Base-by-base conservation (phyloP, 2,888 invertebrate genomes). In the Liodrosophila aerea region DNA sequence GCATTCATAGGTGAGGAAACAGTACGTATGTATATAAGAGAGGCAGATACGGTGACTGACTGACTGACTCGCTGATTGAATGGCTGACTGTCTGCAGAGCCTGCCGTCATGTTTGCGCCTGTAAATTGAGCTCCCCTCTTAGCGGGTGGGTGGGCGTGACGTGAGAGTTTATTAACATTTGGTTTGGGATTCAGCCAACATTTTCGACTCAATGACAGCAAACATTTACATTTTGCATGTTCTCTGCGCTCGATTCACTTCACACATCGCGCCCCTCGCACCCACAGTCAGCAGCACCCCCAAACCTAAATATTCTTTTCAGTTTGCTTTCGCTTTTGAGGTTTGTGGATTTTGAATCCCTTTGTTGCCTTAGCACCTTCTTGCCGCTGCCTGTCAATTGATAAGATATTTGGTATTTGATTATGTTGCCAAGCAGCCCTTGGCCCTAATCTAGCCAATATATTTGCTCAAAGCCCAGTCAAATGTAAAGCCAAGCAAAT, bases 131-230 rank as follows among this genome's bases (percentile, higher is more conserved):
- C 69, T 40, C 56, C 31, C 29, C 31, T 13, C 37, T 16, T 40
- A 16, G 15, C 18, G 37, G 34, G 31, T 41, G 40, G 33, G 37
- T 41, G 40, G 33, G 37, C 36, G 22, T 22, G 43, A 51, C 44
- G 39, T 58, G 64, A 73, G 77, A 76, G 77, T 77, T 77, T 77
- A 81, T 84, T 84, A 76, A 84, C 77, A 54, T 81, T 83, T 72
- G 80, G 73, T 54, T 78, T 69, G 83, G 80, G 52, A 58, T 41
- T 51, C 44, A 57, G 61, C 77, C 77, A 76, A 71, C 77, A 84
- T 81, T 81, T 81, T 77, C 59, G 61, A 68, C 73, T 76, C 76
- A 64, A 80, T 77, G 76, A 81, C 84, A 81, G 76, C 84, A 84
- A 77, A 77, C 77, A 77, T 77, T 81, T 84, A 76, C 77, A 81